Conservation (phyloP, 2,797 vertebrate species). For the Gymnodraco acuticeps region DNA sequence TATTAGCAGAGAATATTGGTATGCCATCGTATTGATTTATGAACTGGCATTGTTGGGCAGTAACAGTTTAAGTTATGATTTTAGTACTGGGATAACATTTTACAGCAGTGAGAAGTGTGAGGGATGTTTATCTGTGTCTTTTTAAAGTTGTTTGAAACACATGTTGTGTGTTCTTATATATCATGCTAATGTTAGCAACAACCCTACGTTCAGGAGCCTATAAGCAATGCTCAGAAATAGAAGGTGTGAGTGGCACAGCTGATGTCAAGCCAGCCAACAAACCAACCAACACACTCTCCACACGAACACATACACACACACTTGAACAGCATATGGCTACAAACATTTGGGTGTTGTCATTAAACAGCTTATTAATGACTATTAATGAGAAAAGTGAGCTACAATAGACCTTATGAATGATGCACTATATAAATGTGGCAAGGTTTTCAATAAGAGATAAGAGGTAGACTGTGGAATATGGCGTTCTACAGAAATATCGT, state of each 20-base stretch:
- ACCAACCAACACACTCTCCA: neutral
- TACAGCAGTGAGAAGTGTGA: neutral
- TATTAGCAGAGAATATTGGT: conserved; percentile 11
- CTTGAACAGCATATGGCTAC: neutral
- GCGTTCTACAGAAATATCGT: conserved; percentile 34
- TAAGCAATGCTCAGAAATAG: neutral
- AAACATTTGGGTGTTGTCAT: conserved; percentile 4
- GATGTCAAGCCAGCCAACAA: neutral
- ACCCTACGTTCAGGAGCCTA: neutral
- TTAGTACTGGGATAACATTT: neutral
- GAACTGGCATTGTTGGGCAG: neutral
- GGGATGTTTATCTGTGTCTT: neutral
- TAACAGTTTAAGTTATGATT: neutral
- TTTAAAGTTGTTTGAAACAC: neutral
- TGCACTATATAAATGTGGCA: neutral
- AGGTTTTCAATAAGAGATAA: conserved; percentile 10
- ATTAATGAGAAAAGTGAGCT: neutral
- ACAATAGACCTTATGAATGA: neutral
- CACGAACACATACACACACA: neutral
- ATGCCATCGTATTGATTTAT: conserved; percentile 8
- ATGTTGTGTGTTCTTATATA: neutral
- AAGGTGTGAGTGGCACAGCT: neutral
- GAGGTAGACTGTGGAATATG: conserved; percentile 9
- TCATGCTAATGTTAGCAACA: neutral
- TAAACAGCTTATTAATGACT: conserved; percentile 19